Evolutionary conservation across 2,888 invertebrate species (phyloP).

Genomic region (Ichneumoninae sp.): DNA sequence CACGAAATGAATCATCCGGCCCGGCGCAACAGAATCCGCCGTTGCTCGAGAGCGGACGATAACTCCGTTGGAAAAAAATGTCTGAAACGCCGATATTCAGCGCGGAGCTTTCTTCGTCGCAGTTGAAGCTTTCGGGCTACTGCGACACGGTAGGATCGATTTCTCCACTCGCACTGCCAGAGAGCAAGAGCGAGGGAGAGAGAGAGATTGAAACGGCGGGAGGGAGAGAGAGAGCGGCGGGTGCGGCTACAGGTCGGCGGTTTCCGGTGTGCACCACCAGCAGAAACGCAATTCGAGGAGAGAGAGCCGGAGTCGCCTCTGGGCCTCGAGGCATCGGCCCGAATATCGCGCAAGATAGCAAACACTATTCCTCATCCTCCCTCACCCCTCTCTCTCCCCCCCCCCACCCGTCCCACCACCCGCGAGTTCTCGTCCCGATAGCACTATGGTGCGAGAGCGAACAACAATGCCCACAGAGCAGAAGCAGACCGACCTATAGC

Average conservation of each 20-base stretch:
- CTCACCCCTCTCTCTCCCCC: constrained; percentile 17
- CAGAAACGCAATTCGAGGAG: constrained; percentile 54
- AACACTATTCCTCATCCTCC: constrained; percentile 63
- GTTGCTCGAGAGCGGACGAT: neutral
- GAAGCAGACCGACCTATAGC: constrained; percentile 49
- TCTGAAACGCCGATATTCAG: neutral
- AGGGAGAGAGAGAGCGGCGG: constrained; percentile 11
- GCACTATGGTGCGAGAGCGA: constrained; percentile 38
- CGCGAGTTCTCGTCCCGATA: constrained; percentile 46
- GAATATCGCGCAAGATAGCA: constrained; percentile 56
- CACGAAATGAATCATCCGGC: no score
- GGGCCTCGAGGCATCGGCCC: constrained; percentile 50
- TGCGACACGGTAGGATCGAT: constrained; percentile 45
- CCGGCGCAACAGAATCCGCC: no score
- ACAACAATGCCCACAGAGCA: constrained; percentile 60
- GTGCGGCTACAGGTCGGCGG: constrained; percentile 62
- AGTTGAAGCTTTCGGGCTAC: constrained; percentile 16
- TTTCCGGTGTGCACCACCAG: constrained; percentile 58
- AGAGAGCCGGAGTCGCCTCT: constrained; percentile 20
- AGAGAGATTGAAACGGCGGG: no score
- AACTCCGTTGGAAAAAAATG: neutral
- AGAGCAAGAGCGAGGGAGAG: no score
- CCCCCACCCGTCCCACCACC: constrained; percentile 4
- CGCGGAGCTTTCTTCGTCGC: constrained; percentile 8
- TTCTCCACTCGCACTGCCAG: constrained; percentile 16